Evolutionary conservation across 1,140 invertebrate species (phyloP), one percentile per base, ranked within the genome.

Genomic region (Drosophila kepulauana): DNA sequence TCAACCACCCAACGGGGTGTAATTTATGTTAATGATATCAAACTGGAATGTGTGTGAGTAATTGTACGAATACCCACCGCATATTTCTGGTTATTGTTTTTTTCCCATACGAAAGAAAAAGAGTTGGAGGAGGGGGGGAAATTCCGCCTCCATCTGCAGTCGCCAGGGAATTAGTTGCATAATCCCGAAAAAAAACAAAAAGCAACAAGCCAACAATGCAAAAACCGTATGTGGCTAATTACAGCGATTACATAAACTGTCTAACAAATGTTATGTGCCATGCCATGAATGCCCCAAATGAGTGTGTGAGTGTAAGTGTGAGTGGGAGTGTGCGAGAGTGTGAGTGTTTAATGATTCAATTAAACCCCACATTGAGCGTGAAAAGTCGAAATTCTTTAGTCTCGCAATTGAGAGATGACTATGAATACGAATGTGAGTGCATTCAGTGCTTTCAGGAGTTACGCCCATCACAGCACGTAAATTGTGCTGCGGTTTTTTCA

Each of bases 81-180:
- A 81, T 25, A 25, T 89, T 88, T 88, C 86, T 88, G 85, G 85
- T 88, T 88, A 88, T 88, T 88, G 81, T 88, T 88, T 64, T 71
- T 73, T 70, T 62, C 52, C 73, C 38, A 25, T 25, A 25, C 11
- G 38, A 41, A 33, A 33, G 6, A 33, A 33, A 33, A 33, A 33
- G 33, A 33, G 33, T 33, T 33, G 33, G 3, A 33, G 30, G 5
- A 33, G 30, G 30, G 30, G 30, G 35, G 35, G 8, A 8, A 38
- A 38, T 38, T 38, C 11, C 11, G 73, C 66, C 67, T 58, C 20
- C 38, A 38, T 33, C 35, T 49, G 48, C 48, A 28, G 8, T 49
- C 10, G 15, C 11, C 64, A 33, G 28, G 33, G 54, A 46, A 58
- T 41, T 51, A 41, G 33, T 84, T 89, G 69, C 85, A 89, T 87